Evolutionary conservation across 2,113 vertebrate species (phyloP), one percentile per base, ranked within the genome.

Genomic region (Marcusenius ussheri): DNA sequence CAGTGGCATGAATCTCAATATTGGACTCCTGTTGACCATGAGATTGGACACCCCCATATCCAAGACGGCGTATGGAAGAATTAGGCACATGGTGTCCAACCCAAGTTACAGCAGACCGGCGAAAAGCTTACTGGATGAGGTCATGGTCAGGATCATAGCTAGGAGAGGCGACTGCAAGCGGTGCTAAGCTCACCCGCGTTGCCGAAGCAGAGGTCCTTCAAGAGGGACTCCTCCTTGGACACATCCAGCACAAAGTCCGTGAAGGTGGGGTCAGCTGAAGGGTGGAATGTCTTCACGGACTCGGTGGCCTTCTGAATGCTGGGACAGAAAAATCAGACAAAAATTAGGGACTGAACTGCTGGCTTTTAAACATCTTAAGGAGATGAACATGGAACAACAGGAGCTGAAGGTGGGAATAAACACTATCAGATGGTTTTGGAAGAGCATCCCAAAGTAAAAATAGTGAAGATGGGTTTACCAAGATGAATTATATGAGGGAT

Each of bases 271-370:
- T 97, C 96, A 27, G 98, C 97, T 24, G 97, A 96, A 4, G 98
- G 97, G 80, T 95, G 96, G 93, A 99, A 99, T 51, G 95, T 98
- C 95, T 95, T 97, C 92, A 99, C 93, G 49, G 98, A 98, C 87
- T 99, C 98, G 0, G 97, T 98, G 85, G 98, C 98, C 94, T 96
- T 99, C 89, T 98, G 98, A 92, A 99, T 98, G 95, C 98, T 99
- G 92, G 91, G 89, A 85, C 35, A 53, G n/a, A 90, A 24, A 24
- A 87, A 39, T 15, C 0, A 91, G 89, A 66, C 10, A 84, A 5
- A 47, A 3, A 42, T 77, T 17, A 80, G 35, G 31, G 35, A 80
- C 74, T 8, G 83, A 10, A 24, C 19, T 46, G 19, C 42, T 2
- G 35, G 13, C 17, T 58, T 51, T 51, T 51, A 35, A 8, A 83